Evolutionary conservation across 1,140 invertebrate species (phyloP).

Genomic region (Zaprionus camerounensis): DNA sequence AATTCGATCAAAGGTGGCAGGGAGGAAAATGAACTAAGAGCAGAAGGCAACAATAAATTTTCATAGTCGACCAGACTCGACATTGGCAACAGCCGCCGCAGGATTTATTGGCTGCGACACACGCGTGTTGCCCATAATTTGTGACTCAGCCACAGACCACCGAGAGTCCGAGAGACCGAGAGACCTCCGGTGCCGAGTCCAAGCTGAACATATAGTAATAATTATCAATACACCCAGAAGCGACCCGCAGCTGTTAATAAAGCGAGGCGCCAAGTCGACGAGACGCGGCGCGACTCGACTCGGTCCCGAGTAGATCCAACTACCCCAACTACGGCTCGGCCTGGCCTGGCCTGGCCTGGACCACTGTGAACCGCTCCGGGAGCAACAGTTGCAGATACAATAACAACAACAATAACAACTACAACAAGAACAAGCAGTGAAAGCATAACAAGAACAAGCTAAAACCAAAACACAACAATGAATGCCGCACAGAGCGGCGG

Average conservation of each 20-base stretch:
- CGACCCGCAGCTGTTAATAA: constrained; percentile 25
- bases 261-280: constrained; percentile 7
- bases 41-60: constrained; percentile 54
- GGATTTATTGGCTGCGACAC: constrained; percentile 53
- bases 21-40: neutral
- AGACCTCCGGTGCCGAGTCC: no score
- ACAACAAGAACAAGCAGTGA: neutral
- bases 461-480: constrained; percentile 60
- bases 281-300: neutral
- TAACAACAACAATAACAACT: neutral
- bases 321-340: neutral
- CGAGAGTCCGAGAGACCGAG: neutral
- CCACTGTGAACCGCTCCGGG: constrained; percentile 1
- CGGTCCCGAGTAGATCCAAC: neutral
- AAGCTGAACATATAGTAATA: constrained; percentile 18
- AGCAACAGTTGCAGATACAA: constrained; percentile 31
- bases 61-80: constrained; percentile 35
- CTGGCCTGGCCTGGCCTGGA: neutral
- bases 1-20: neutral
- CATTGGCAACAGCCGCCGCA: constrained; percentile 5
- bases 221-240: constrained; percentile 23
- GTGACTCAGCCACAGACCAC: constrained; percentile 1
- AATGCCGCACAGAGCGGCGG: constrained; percentile 85
- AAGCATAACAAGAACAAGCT: neutral
- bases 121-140: constrained; percentile 38